Percentiles rank a stretch among this genome's conserved stretches.
Conservation (phyloP, 1,140 invertebrate species). For the Hyphantria cunea region DNA sequence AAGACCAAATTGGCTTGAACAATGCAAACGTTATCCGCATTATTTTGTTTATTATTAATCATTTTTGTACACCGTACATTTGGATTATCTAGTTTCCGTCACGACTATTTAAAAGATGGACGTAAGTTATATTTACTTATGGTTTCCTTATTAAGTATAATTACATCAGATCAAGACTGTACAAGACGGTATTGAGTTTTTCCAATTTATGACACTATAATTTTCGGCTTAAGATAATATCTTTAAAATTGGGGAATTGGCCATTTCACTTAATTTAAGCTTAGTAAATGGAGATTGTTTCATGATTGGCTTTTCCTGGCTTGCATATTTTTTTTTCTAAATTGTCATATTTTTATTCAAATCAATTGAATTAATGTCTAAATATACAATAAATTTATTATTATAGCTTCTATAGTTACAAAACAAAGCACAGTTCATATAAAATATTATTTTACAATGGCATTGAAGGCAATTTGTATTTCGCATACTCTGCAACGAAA, state of each 20-base stretch:
- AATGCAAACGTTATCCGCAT: slow-evolving; percentile 13
- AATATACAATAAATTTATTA: no score
- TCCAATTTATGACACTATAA: background rate
- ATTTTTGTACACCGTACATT: background rate
- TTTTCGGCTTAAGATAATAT: no score
- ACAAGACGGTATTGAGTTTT: background rate
- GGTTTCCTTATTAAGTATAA: no score
- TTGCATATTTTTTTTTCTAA: no score
- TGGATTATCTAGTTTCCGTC: slow-evolving; percentile 18
- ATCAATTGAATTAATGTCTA: no score
- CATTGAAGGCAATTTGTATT: slow-evolving; percentile 11
- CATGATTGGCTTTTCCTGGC: no score
- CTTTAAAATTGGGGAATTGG: no score
- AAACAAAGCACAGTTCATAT: no score
- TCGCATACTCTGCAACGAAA: slow-evolving; percentile 2
- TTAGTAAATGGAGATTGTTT: no score
- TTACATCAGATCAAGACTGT: background rate
- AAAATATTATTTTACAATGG: slow-evolving; percentile 14
- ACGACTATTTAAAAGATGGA: slow-evolving; percentile 70
- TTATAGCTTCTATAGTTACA: no score
- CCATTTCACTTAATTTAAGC: no score
- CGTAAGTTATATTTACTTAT: slow-evolving; percentile 48
- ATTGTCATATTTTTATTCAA: no score
- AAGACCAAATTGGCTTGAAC: slow-evolving; percentile 23
- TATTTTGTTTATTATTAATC: slow-evolving; percentile 14